Evolutionary conservation across 1,140 invertebrate genomes (phyloP).

Genomic region (Polyergus mexicanus): DNA sequence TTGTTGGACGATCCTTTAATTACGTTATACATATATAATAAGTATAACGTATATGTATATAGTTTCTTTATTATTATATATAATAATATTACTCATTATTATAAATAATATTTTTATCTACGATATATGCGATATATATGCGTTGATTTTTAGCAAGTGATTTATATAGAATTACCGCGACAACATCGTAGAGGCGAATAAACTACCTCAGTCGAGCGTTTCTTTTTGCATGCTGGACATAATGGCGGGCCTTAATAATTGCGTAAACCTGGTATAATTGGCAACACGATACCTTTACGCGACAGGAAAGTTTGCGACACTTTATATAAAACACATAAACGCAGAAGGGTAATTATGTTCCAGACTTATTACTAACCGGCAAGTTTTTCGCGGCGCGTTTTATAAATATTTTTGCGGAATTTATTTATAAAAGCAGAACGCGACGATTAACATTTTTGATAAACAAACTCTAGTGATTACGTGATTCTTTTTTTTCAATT

Average conservation of each 20-base stretch:
- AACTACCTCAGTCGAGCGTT: slow-evolving; percentile 29
- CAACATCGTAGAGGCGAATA: slow-evolving; percentile 34
- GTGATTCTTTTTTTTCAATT: slow-evolving; percentile 11
- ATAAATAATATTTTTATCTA: slow-evolving; percentile 19
- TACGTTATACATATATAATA: neutral
- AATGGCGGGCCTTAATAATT: slow-evolving; percentile 75
- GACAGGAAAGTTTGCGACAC: slow-evolving; percentile 69
- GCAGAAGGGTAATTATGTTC: slow-evolving; percentile 68
- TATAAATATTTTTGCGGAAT: neutral
- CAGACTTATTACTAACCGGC: slow-evolving; percentile 33
- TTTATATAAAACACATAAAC: slow-evolving; percentile 74
- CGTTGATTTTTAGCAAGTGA: slow-evolving; percentile 39
- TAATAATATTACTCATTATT: neutral
- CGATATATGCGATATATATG: slow-evolving; percentile 12
- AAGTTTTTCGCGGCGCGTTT: slow-evolving; percentile 26
- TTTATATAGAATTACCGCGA: slow-evolving; percentile 56
- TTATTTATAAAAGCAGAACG: slow-evolving; percentile 46
- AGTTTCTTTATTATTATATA: neutral
- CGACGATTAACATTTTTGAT: slow-evolving; percentile 45
- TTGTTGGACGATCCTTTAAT: slow-evolving; percentile 1
- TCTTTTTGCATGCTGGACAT: slow-evolving; percentile 68
- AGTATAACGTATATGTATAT: neutral
- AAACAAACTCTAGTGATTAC: neutral
- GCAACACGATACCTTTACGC: slow-evolving; percentile 71
- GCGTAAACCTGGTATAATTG: slow-evolving; percentile 70